Evolutionary conservation across 2,888 invertebrate species (phyloP).

Genomic region (Sinodicranocentrus sp.): DNA sequence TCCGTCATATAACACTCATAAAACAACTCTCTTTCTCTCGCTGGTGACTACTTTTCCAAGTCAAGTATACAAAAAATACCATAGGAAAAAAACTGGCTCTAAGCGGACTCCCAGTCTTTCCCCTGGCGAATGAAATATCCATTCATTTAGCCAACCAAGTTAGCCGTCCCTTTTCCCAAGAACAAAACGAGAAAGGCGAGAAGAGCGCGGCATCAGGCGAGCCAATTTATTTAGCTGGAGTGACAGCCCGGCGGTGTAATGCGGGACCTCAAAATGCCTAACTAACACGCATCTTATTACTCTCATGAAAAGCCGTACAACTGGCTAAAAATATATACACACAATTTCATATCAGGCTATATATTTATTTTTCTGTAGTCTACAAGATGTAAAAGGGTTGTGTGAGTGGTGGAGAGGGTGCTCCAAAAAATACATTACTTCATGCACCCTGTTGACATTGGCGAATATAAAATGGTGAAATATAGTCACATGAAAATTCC

Average conservation of each 20-base stretch:
- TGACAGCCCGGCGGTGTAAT: slow-evolving; percentile 62
- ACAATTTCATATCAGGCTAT: too few relatives aligned
- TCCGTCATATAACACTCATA: slow-evolving; percentile 26
- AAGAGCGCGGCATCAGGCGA: slow-evolving; percentile 34
- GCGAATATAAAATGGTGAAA: slow-evolving; percentile 65
- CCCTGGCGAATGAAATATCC: slow-evolving; percentile 13
- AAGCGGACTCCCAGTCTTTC: too few relatives aligned
- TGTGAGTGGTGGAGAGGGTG: too few relatives aligned
- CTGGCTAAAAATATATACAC: too few relatives aligned
- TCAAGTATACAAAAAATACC: too few relatives aligned
- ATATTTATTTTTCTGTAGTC: too few relatives aligned
- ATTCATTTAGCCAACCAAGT: slow-evolving; percentile 4
- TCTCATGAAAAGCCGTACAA: not conserved
- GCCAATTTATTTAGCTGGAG: slow-evolving; percentile 63
- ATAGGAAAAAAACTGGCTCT: too few relatives aligned
- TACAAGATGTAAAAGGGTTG: too few relatives aligned
- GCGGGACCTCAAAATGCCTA: slow-evolving; percentile 63
- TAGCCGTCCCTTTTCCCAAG: not conserved
- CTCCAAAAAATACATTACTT: slow-evolving; percentile 58
- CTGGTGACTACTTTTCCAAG: too few relatives aligned
- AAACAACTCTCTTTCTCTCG: too few relatives aligned
- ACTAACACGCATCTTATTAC: slow-evolving; percentile 58
- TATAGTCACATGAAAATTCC: slow-evolving; percentile 68
- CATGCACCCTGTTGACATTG: slow-evolving; percentile 68
- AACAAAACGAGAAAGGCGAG: not conserved